phyloP scores from a whole-genome alignment of 2,113 vertebrate species.

The Pterocles orientalis region DNA sequence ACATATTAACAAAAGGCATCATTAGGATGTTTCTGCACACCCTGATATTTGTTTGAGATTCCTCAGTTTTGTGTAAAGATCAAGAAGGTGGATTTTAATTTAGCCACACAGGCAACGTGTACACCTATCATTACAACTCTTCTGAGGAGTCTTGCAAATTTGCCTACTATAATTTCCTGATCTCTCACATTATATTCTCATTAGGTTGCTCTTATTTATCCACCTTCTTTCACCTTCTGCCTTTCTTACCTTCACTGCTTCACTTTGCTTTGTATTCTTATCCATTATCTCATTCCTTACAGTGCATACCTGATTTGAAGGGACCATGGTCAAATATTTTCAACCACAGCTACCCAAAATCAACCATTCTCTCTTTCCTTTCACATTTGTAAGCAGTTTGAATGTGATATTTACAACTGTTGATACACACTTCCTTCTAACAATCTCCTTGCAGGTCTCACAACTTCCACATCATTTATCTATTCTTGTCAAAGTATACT shows the following conservation, averaged over 20 bases:
- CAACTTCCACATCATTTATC: background rate
- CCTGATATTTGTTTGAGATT: slow-evolving; percentile 6
- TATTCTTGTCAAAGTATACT: background rate
- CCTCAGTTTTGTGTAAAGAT: slow-evolving; percentile 3
- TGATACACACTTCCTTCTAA: background rate
- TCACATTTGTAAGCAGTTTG: background rate
- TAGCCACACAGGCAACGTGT: background rate
- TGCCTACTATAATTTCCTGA: background rate
- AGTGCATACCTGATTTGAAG: background rate
- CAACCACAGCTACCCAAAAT: background rate
- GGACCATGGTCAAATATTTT: background rate
- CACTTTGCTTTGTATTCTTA: background rate
- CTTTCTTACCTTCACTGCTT: background rate
- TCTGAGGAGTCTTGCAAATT: background rate
- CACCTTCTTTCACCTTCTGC: background rate
- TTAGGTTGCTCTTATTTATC: background rate
- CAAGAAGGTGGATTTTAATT: slow-evolving; percentile 30
- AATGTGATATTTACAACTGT: background rate
- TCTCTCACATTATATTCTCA: background rate
- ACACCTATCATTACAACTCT: slow-evolving; percentile 15
- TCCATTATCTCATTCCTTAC: background rate
- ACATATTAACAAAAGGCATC: slow-evolving; percentile 15
- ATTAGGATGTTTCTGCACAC: background rate
- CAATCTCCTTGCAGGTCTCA: background rate
- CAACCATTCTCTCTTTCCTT: background rate